Base-by-base conservation (phyloP, 2,797 vertebrate species). In the Heliangelus exortis region DNA sequence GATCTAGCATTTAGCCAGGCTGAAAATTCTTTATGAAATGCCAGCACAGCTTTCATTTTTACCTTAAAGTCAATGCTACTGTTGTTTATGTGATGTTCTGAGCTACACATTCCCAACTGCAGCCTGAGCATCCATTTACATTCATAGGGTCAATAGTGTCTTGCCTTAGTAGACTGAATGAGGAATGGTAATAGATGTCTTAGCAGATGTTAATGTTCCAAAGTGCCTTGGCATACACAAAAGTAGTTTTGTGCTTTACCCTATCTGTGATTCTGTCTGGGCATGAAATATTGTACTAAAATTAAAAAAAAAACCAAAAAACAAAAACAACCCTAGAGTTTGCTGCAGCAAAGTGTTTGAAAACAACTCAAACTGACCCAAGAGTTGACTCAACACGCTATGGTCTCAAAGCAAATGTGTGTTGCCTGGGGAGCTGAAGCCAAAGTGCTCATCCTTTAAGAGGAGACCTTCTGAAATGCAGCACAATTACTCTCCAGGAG, bases 401-500 rank as follows among this genome's bases (percentile, higher is more conserved):
- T 58, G 47, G 26, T 78, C 43, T 83, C 43, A 47, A 58, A 69
- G 29, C 66, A 47, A 83, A 7, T 28, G 10, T 17, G 8, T 73
- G 47, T 22, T 53, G 16, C 54, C 25, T 74, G 66, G 69, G 51
- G 39, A 86, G 54, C 22, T 86, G 84, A 66, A 81, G 87, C 19
- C 69, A 21, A 58, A 54, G 31, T 22, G 31, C 34, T 90, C 77
- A 36, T 84, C 58, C 80, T 82, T 82, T 81, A 72, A 36, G 73
- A 54, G 33, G 29, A 87, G 65, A 83, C 79, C 79, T 86, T 86
- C 85, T 93, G 69, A 92, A 91, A 92, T 51, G 34, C 51, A 82
- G 31, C 31, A 53, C 31, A 54, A 31, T 58, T 86, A 28, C 88
- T 81, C 43, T 75, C 29, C 21, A 39, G 57, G 69, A 84, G 25